A percentile compares a stretch with the other conserved stretches of the same genome.
These are phyloP conservation scores for Ifrita kowaldi DNA, from an alignment of 2,113 vertebrate genomes.

Conservation along the genomic window DNA sequence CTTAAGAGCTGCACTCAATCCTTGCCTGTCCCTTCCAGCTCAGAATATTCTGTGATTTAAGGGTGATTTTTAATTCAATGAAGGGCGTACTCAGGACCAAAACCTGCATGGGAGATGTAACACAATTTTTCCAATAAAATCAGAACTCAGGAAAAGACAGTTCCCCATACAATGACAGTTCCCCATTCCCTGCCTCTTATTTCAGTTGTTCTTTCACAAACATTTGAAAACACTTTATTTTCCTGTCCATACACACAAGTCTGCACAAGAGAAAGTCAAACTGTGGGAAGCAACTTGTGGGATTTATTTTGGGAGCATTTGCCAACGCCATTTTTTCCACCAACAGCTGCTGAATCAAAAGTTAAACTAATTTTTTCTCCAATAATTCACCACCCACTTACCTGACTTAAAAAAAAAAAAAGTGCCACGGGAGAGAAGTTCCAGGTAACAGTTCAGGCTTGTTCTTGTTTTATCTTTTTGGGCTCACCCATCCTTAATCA, in stretches of 20 bases:
- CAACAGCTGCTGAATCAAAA: not conserved
- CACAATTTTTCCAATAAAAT: not conserved
- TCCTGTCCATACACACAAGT: not conserved
- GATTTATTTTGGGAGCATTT: not conserved
- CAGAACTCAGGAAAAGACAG: not conserved
- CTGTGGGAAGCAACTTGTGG: not conserved
- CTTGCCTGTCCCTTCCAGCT: not conserved
- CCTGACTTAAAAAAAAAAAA: not conserved
- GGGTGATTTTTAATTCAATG: not conserved
- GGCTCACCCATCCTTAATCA: conserved; percentile 19
- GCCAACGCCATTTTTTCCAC: not conserved
- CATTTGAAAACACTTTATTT: not conserved
- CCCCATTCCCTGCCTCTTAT: not conserved
- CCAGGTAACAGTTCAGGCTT: conserved; percentile 23
- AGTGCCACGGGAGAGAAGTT: not conserved
- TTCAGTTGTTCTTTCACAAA: not conserved
- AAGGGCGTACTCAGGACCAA: not conserved
- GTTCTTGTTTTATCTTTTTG: conserved; percentile 24
- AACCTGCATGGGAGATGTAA: not conserved
- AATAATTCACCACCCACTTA: conserved; percentile 22
- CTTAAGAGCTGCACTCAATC: not conserved
- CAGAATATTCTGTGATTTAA: not conserved
- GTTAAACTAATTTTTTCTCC: not conserved
- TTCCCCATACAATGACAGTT: not conserved
- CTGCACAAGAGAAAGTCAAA: not conserved